Percentiles rank a stretch among this genome's conserved stretches.
Conservation (phyloP, 2,888 invertebrate genomes). For the Amitus sp. region DNA sequence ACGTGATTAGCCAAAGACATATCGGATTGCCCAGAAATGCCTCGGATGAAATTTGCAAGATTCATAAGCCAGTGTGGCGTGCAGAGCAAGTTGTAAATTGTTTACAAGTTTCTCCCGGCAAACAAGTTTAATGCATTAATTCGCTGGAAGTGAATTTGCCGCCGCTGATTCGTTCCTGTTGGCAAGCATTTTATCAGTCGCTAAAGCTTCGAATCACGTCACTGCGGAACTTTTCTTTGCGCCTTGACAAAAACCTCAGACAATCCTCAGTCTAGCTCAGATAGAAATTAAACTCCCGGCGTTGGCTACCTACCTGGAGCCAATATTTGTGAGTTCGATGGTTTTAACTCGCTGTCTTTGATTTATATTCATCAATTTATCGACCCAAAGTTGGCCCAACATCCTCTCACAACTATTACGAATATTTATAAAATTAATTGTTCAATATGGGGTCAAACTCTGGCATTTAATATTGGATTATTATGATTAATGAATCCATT, state of each 20-base stretch:
- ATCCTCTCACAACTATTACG: too few relatives aligned
- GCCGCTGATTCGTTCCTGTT: conserved; percentile 14
- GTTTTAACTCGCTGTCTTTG: too few relatives aligned
- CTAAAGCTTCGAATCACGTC: background rate
- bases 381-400: too few relatives aligned
- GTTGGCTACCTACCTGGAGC: too few relatives aligned
- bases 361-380: too few relatives aligned
- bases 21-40: conserved; percentile 6
- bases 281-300: too few relatives aligned
- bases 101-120: conserved; percentile 28
- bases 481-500: too few relatives aligned
- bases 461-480: too few relatives aligned
- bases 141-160: conserved; percentile 17
- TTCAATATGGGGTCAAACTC: too few relatives aligned
- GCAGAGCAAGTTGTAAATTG: conserved; percentile 29
- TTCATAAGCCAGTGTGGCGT: conserved; percentile 6
- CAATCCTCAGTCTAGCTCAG: background rate
- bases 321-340: too few relatives aligned
- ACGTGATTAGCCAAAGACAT: background rate
- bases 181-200: background rate
- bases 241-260: background rate
- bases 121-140: conserved; percentile 34
- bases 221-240: background rate
- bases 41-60: conserved; percentile 7
- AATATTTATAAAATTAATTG: too few relatives aligned